Base-by-base conservation (phyloP, 2,888 invertebrate genomes). In the Rhopalosiphum nymphaeae region DNA sequence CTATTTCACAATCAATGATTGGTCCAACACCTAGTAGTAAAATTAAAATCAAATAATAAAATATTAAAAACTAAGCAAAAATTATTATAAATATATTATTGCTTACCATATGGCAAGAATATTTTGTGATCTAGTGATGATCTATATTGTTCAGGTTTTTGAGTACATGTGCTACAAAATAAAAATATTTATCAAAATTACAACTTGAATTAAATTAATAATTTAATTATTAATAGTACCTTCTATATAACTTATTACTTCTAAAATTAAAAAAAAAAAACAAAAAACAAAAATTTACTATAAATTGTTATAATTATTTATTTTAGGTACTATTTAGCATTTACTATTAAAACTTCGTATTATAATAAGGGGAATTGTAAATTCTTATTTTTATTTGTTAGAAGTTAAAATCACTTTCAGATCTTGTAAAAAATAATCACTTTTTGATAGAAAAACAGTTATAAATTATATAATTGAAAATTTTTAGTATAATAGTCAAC, bases 1-100 rank as follows among this genome's bases (percentile, higher is more conserved):
- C 92, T 67, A 92, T 49, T 87, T 92, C 92, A 88, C 67, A 87
- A 25, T 92, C 88, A 10, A 92, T 46, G 42, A n/a, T 26, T 11
- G 92, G 92, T n/a, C 9, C 42, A 3, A 42, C 29, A n/a, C n/a
- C 67, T 67, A 67, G 4, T 16, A 67, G n/a, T n/a, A 67, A 67
- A 13, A n/a, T n/a, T n/a, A 67, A 67, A n/a, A 67, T 16, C 2
- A 67, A 67, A 67, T 13, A n/a, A n/a, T 67, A n/a, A 1, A 67
- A n/a, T 13, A n/a, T 3, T 61, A 61, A 61, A 11, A 67, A 67
- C 4, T n/a, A n/a, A 67, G 3, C 13, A 67, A 67, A 67, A n/a
- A n/a, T 13, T n/a, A n/a, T 67, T 13, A n/a, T 67, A 67, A n/a
- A n/a, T 61, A 16, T n/a, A 0, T 67, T 67, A 49, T 13, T 49